phyloP scores from a whole-genome alignment of 1,140 invertebrate genomes.

The Drosophila pachea region DNA sequence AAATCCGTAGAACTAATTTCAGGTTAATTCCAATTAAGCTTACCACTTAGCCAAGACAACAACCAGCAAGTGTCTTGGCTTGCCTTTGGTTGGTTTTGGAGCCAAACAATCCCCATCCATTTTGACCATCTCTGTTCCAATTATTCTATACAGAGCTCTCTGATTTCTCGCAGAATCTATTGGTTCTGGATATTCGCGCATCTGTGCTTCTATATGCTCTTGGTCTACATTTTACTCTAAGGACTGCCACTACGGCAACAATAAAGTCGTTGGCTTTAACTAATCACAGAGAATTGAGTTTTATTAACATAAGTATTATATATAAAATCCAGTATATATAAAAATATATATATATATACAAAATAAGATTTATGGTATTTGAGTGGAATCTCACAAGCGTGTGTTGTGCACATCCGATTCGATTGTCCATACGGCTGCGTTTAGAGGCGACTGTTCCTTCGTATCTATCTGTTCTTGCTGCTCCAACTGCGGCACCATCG shows the following conservation, averaged over 20 bases:
- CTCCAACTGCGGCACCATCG: constrained; percentile 34
- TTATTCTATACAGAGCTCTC: too few species aligned
- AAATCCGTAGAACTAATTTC: too few species aligned
- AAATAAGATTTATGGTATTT: not conserved
- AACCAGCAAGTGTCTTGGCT: too few species aligned
- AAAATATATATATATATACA: constrained; percentile 1
- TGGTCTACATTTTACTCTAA: constrained; percentile 51
- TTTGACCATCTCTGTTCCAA: not conserved
- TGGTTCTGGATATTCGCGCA: constrained; percentile 66
- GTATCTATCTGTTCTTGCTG: constrained; percentile 28
- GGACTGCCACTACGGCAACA: not conserved
- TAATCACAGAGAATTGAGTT: constrained; percentile 67
- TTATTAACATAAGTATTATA: constrained; percentile 33
- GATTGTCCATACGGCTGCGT: constrained; percentile 65
- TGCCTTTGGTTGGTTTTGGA: too few species aligned
- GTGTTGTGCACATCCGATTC: constrained; percentile 69
- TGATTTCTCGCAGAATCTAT: constrained; percentile 45
- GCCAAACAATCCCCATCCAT: too few species aligned
- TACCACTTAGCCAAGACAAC: too few species aligned
- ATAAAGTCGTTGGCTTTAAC: constrained; percentile 37
- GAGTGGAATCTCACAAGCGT: constrained; percentile 43
- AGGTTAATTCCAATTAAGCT: too few species aligned
- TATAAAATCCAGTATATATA: too few species aligned
- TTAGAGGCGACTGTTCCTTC: constrained; percentile 67
- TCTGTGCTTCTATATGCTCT: constrained; percentile 44